Base-by-base conservation (phyloP, 2,888 invertebrate genomes). In the Melinaea menophilus region DNA sequence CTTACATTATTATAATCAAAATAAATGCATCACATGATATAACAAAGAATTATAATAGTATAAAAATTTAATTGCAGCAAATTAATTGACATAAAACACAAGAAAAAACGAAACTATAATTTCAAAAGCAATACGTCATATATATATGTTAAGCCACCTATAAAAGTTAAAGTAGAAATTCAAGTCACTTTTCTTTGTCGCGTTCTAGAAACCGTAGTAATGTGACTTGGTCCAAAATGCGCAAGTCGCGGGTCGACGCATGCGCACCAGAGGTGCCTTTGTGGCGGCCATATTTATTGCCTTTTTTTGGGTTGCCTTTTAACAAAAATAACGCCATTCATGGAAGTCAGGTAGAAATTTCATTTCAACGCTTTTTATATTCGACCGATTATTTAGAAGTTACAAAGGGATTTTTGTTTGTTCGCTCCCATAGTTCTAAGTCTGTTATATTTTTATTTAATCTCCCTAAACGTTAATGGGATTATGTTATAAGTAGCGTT, bases 341-440 rank as follows among this genome's bases (percentile, higher is more conserved):
- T 87, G 84, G 84, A 75, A 81, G 79, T 80, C 89, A 90, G 89
- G 89, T 89, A 90, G 83, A 88, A 84, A 84, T 81, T 83, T 83
- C 78, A 76, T 69, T 76, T 77, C 73, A 78, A 79, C 73, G 75
- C 74, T 77, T 79, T 80, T 77, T 75, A 72, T 74, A 72, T 74
- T 75, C 78, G 71, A 69, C 68, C 74, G 79, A 76, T 75, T 74
- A 78, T 78, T 75, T 76, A 76, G 81, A 73, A 71, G 70, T 71
- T 75, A 65, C 69, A 70, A 79, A 51, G 13, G 69, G 66, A 68
- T 62, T 66, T 64, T 67, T 54, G 48, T 45, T 62, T 61, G 22
- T 61, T 65, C 31, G 45, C 46, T 11, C 31, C 31, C 5, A 51
- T 51, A 51, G 13, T 13, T 5, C 51, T 31, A 11, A 31, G 22